A percentile compares a stretch with the other conserved stretches of the same genome.
Evolutionary conservation across 2,113 vertebrate genomes (phyloP).

Genomic region (Plecotus auritus): DNA sequence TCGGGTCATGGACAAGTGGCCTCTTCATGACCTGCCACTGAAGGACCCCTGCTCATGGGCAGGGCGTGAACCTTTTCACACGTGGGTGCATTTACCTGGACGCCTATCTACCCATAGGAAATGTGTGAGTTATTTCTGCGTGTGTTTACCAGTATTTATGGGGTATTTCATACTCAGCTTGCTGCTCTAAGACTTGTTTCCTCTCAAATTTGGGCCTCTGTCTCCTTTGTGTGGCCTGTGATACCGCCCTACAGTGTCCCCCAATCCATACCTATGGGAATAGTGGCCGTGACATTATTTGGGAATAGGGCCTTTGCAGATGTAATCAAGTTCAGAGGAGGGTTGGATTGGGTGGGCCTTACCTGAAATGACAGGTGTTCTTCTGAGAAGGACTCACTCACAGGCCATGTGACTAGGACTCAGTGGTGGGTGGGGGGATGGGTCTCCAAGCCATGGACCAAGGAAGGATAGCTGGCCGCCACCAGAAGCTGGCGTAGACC

Average conservation of each 20-base stretch:
- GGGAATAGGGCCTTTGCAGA: background rate
- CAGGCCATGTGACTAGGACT: background rate
- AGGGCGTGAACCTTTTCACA: background rate
- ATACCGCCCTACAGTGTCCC: too few relatives aligned
- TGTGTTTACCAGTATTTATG: background rate
- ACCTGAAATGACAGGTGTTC: background rate
- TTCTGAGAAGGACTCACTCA: background rate
- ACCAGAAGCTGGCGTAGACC: background rate
- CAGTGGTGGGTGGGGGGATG: background rate
- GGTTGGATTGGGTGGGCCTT: background rate
- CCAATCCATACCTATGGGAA: background rate
- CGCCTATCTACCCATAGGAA: too few relatives aligned
- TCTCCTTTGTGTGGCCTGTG: too few relatives aligned
- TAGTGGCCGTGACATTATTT: too few relatives aligned
- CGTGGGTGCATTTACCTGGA: background rate
- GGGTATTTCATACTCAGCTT: rapidly evolving
- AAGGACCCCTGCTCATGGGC: background rate
- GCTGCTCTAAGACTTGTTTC: background rate
- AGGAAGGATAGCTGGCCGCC: background rate
- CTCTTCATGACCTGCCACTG: background rate
- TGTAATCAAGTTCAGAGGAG: too few relatives aligned
- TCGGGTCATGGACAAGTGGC: rapidly evolving
- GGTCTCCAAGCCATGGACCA: background rate
- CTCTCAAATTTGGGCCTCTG: background rate
- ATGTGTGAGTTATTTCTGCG: background rate